Percentiles rank a stretch among this genome's conserved stretches.
phyloP scores from a whole-genome alignment of 2,888 invertebrate genomes.

The Nemotelus pantherinus region DNA sequence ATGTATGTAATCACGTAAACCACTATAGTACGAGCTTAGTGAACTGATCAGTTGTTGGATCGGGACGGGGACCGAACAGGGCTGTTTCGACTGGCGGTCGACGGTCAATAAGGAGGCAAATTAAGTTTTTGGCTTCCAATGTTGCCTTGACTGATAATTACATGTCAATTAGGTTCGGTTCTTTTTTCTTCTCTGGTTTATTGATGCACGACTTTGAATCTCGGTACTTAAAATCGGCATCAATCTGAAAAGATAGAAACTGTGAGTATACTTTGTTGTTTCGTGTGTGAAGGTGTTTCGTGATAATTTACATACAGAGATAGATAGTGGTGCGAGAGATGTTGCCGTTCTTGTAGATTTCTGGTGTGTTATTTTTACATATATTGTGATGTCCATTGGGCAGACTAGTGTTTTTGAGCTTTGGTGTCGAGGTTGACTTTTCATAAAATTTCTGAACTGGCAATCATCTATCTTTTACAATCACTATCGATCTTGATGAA shows the following conservation, averaged over 20 bases:
- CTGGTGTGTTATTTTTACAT: neutral
- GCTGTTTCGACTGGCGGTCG: constrained; percentile 18
- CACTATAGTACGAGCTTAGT: neutral
- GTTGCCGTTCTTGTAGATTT: neutral
- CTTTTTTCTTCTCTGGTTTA: constrained; percentile 29
- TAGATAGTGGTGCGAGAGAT: constrained; percentile 1
- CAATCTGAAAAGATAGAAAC: constrained; percentile 3
- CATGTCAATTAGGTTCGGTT: constrained; percentile 50
- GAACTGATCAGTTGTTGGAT: neutral
- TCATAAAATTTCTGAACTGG: too few species aligned
- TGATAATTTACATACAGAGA: constrained; percentile 45
- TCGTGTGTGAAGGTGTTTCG: constrained; percentile 48
- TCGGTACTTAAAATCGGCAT: constrained; percentile 35
- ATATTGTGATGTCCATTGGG: neutral
- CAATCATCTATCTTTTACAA: too few species aligned
- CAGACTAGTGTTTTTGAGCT: too few species aligned
- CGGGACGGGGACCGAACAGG: neutral
- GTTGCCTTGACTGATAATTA: constrained; percentile 48
- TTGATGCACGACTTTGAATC: constrained; percentile 40
- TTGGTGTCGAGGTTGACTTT: too few species aligned
- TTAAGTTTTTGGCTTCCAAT: constrained; percentile 50
- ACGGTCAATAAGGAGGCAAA: constrained; percentile 48
- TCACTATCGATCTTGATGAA: too few species aligned
- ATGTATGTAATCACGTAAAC: constrained; percentile 37
- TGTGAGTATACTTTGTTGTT: constrained; percentile 31